These are phyloP conservation scores for Meriones psammophilus DNA, from an alignment of 2,797 vertebrate genomes.

Conservation along the genomic window DNA sequence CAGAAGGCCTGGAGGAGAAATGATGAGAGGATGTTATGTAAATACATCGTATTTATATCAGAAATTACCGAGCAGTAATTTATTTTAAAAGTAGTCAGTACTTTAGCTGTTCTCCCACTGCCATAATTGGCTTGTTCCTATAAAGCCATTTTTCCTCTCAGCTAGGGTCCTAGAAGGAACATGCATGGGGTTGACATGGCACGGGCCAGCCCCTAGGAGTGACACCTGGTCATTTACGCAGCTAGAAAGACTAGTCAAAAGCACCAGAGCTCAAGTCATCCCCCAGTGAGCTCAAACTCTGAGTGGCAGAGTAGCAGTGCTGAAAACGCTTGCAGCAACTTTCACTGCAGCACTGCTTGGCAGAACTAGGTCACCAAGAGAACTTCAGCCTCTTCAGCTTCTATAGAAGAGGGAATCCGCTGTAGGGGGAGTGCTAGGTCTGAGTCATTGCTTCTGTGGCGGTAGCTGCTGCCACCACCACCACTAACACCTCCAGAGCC, in stretches of 20 bases:
- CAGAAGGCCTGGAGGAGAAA: neutral
- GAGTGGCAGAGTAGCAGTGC: neutral
- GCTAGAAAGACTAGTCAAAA: neutral
- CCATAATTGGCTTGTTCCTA: neutral
- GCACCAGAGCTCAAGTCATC: neutral
- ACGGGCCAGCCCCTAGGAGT: neutral
- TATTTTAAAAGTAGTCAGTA: neutral
- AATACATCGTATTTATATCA: neutral
- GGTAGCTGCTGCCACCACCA: too few relatives aligned
- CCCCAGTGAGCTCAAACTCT: neutral
- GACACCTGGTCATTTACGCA: too few relatives aligned
- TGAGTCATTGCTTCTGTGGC: neutral
- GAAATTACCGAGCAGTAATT: neutral
- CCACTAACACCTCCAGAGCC: neutral
- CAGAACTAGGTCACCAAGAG: neutral
- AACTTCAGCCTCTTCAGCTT: neutral
- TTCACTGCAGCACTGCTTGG: neutral
- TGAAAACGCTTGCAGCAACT: neutral
- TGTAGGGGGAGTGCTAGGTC: neutral
- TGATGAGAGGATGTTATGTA: neutral
- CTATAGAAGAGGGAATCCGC: neutral
- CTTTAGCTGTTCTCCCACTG: neutral
- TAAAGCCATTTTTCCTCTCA: neutral
- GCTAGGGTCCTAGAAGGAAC: neutral
- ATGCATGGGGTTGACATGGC: fast-evolving